Percentiles rank a stretch among this genome's conserved stretches.
phyloP scores from a whole-genome alignment of 2,113 vertebrate species.

The Strigops habroptila region DNA sequence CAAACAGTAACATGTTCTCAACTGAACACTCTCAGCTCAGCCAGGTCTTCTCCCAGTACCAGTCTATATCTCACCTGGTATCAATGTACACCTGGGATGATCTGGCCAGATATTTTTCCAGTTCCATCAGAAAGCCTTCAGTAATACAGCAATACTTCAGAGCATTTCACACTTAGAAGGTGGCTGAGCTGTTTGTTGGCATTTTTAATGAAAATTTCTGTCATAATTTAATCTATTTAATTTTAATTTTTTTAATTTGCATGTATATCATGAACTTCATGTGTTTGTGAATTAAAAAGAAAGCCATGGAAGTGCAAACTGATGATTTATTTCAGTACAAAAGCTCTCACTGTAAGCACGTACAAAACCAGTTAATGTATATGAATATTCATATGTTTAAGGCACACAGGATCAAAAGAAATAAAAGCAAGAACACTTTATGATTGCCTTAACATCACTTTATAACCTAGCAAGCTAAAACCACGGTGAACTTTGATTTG shows the following conservation, averaged over 20 bases:
- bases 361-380: neutral
- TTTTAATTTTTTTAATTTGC: neutral
- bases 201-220: neutral
- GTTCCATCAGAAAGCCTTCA: neutral
- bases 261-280: neutral
- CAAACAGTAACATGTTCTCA: neutral
- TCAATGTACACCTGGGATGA: neutral
- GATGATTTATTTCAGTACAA: neutral
- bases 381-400: conserved; percentile 10
- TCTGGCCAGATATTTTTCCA: neutral
- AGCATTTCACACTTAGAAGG: neutral
- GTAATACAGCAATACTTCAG: neutral
- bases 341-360: neutral
- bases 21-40: neutral
- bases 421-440: neutral
- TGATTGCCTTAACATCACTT: neutral
- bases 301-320: neutral
- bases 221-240: neutral
- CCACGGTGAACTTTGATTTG: neutral
- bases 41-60: neutral
- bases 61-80: neutral
- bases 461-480: neutral
- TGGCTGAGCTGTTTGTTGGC: neutral
- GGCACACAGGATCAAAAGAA: neutral
- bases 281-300: neutral